Evolutionary conservation across 2,888 invertebrate genomes (phyloP), one percentile per base, ranked within the genome.

Genomic region (Nephrotoma guestfalica): DNA sequence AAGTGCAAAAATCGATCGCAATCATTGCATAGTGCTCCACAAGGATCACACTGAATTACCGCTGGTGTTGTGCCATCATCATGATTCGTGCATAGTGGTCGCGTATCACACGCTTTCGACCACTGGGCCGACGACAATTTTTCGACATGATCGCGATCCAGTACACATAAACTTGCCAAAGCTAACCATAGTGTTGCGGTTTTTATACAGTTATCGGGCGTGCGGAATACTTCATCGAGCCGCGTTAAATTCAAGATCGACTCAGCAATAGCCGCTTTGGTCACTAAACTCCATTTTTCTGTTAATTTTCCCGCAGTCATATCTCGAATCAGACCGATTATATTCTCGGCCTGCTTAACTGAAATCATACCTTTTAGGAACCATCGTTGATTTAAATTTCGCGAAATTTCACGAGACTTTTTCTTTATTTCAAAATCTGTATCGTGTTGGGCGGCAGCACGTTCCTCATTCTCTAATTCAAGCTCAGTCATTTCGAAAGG

Each of bases 1-100:
- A 99, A 94, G 92, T 99, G 99, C 87, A 99, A 92, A 90, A 98
- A 97, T 86, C 98, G 94, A 92, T 99, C 99, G 91, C 99, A 99
- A 90, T 99, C 99, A 0, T 96, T 96, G 91, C 99, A 99, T 45
- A 99, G 93, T 88, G 98, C 96, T 30, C 97, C 98, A 90, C 99
- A 99, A 6, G 94, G 93, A 88, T 94, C 95, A 91, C 99, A 99
- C 89, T 98, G 96, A 87, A 99, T 96, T 87, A 98, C 96, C 0
- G 98, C 99, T 13, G 95, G 93, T 0, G 98, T 99, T 90, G 96
- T 94, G 0, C 97, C 97, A 90, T 99, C 99, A 90, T 99, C 99
- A 91, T 99, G 99, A 92, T 99, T 99, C 86, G 94, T 95, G 92
- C 99, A 99, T 88, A 96, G 95, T 6, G 97, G 96, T 90, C 97